Conservation (phyloP, 1,140 invertebrate genomes). For the Lordiphosa collinella region DNA sequence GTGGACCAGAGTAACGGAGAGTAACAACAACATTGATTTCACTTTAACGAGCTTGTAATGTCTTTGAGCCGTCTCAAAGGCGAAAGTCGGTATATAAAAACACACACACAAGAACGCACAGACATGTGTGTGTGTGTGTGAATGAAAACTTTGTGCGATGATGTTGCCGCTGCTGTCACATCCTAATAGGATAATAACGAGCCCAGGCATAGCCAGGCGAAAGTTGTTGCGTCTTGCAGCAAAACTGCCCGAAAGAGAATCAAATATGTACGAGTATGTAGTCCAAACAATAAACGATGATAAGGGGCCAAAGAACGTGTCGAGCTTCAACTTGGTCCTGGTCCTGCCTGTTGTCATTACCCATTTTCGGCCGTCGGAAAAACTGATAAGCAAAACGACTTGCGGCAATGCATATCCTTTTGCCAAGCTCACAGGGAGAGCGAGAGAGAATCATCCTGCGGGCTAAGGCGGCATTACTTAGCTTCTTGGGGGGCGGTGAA, state of each 20-base stretch:
- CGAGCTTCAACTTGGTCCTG: conserved; percentile 19
- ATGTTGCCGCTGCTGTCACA: conserved; percentile 52
- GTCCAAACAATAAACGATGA: conserved; percentile 71
- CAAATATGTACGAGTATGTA: conserved; percentile 39
- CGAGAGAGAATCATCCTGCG: conserved; percentile 20
- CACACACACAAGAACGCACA: not conserved
- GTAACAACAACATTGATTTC: conserved; percentile 69
- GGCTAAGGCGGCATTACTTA: conserved; percentile 16
- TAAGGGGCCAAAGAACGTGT: conserved; percentile 72
- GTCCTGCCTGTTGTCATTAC: conserved; percentile 8
- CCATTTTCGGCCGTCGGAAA: conserved; percentile 35
- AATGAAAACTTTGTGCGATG: conserved; percentile 64
- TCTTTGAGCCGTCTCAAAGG: conserved; percentile 58
- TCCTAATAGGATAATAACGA: conserved; percentile 76
- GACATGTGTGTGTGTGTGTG: conserved; percentile 21
- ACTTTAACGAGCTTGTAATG: conserved; percentile 76
- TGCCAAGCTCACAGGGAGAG: conserved; percentile 1
- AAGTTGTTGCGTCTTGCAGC: conserved; percentile 72
- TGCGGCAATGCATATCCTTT: conserved; percentile 46
- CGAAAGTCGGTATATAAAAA: conserved; percentile 62
- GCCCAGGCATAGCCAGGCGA: conserved; percentile 51
- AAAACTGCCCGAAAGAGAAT: conserved; percentile 45
- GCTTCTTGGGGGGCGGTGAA: conserved; percentile 10
- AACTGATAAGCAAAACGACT: conserved; percentile 68
- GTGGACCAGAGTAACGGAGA: conserved; percentile 11